Base-by-base conservation (phyloP, 1,140 invertebrate species). In the Glossosoma conforme region DNA sequence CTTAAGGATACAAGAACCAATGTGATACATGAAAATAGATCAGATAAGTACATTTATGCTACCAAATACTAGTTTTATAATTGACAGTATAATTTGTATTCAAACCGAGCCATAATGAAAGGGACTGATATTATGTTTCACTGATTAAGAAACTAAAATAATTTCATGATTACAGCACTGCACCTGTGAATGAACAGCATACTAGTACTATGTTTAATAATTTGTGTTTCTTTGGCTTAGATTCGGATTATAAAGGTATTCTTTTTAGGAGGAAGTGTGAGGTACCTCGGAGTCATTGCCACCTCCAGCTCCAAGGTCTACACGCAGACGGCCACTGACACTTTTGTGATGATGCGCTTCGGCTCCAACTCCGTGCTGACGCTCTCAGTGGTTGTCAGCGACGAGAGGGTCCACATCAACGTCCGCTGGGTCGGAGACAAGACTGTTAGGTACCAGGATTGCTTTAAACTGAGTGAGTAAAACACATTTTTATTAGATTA, bases 381-480 rank as follows among this genome's bases (percentile, higher is more conserved):
- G 17, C 13, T 54, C 9, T 35, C 38, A 2, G 30, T 37, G 15
- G 65, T 68, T 14, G 54, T 60, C 0, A 49, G 24, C 0, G 47
- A 45, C 0, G 44, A 63, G 0, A 66, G 67, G 1, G 64, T 65
- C 43, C 66, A 68, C 2, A 61, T 74, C 14, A 70, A 66, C 43
- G 56, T 74, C 13, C 59, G 53, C 11, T 74, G 71, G 71, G 56
- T 65, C 3, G 63, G 64, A 0, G 37, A 54, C 1, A 55, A 61
- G 11, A 53, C 53, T 0, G 43, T 56, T 0, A 62, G 65, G 44
- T 61, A 72, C 8, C 65, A 71, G 44, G 71, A 74, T 45, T 74
- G 71, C 37, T 61, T 70, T 41, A 60, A 66, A 58, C 68, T 72
- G 62, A 65, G 69, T 71, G 60, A 62, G 49, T 44, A 2, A n/a